These are phyloP conservation scores for Myotis pilosus DNA, from an alignment of 2,797 vertebrate species.

Conservation along the genomic window DNA sequence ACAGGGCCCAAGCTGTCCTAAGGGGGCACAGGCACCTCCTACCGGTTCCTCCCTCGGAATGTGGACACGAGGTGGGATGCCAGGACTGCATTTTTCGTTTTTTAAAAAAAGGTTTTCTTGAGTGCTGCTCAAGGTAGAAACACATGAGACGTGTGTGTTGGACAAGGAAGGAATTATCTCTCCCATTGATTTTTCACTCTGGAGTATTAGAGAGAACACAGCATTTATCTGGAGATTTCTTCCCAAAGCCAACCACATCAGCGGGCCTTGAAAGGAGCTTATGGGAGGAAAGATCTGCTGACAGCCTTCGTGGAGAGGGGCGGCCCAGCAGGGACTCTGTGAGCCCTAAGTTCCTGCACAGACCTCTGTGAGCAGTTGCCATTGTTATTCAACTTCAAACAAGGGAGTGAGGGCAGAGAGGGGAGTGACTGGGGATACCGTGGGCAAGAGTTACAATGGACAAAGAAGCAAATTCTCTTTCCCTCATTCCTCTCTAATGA, in stretches of 20 bases:
- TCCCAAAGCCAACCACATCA: constrained; percentile 93
- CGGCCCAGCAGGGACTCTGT: not conserved
- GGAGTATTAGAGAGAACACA: constrained; percentile 96
- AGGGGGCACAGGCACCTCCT: not conserved
- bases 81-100: not conserved
- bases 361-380: constrained; percentile 1
- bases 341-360: not conserved
- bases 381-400: not conserved
- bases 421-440: not conserved
- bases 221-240: constrained; percentile 93
- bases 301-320: constrained; percentile 15
- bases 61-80: not conserved
- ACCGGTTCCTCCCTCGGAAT: not conserved
- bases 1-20: not conserved
- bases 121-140: constrained; percentile 74
- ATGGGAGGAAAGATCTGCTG: constrained; percentile 92
- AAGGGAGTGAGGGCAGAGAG: not conserved
- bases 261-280: constrained; percentile 94
- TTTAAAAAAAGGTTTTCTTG: not conserved
- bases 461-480: not conserved
- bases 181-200: constrained; percentile 97
- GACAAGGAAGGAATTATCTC: constrained; percentile 94
- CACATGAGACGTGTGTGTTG: constrained; percentile 86
- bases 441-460: not conserved
- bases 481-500: not conserved